Base-by-base conservation (phyloP, 2,888 invertebrate species). In the Orgyia antiqua region DNA sequence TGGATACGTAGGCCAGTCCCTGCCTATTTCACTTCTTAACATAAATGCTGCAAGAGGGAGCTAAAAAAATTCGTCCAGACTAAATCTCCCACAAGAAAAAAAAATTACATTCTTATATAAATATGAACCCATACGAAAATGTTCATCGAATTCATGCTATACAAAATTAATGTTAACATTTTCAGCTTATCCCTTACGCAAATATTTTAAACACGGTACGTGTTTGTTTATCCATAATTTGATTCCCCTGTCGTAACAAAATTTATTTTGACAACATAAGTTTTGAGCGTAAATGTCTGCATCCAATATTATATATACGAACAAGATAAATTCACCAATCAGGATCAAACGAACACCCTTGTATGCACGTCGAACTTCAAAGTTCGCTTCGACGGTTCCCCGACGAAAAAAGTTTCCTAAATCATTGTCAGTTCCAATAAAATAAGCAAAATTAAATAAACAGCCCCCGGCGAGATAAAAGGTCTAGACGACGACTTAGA, bases 381-480 rank as follows among this genome's bases (percentile, higher is more conserved):
- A 62, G 60, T 58, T 58, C 58, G 45, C 56, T 50, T 48, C 44
- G 62, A 62, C 13, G 26, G 13, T 21, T 55, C 51, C 58, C 57
- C 45, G 48, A 43, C 39, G 53, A 51, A 42, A 59, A 65, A 75
- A 59, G 72, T 76, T 73, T 67, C 65, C 61, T 52, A 75, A 83
- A 79, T 79, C 77, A 77, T 77, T 80, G 86, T 84, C 82, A 75
- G 68, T 72, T 62, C 68, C 70, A 80, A 82, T 84, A 82, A 80
- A 80, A 79, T 76, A 74, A 70, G 64, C 69, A 61, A 79, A 83
- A 84, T 84, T 79, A 79, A 80, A 84, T 82, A 82, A 84, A 71
- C 74, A 77, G 58, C 78, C 80, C 78, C 58, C 62, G 49, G 45
- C 35, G 53, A 82, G 78, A 82, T 80, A 79, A 82, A 82, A 80